These are phyloP conservation scores for Florisuga fusca DNA, from an alignment of 2,797 vertebrate genomes.

Conservation along the genomic window DNA sequence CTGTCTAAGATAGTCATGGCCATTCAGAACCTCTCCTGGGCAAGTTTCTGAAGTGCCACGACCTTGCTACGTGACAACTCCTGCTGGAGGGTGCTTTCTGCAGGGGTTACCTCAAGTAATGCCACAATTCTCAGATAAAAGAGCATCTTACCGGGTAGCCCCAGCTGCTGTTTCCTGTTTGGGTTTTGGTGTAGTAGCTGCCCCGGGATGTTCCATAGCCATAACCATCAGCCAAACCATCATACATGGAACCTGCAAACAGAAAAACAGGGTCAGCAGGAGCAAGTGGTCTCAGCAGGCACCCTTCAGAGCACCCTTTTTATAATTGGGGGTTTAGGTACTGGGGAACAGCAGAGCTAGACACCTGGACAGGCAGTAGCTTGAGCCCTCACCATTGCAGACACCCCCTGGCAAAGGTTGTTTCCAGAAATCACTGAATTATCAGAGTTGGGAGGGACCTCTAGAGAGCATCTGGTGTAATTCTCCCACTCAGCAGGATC, in stretches of 20 bases:
- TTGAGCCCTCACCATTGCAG: not conserved
- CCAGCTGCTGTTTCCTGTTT: conserved; percentile 77
- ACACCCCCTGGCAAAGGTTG: not conserved
- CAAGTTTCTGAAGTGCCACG: not conserved
- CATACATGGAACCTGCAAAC: conserved; percentile 79
- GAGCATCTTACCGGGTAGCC: conserved; percentile 79
- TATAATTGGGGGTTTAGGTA: not conserved
- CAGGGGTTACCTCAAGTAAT: not conserved
- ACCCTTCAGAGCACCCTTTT: not conserved
- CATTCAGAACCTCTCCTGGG: accelerated
- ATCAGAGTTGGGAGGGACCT: too few species aligned
- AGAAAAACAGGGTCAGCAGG: conserved; percentile 22
- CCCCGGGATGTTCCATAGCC: conserved; percentile 77
- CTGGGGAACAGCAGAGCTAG: not conserved
- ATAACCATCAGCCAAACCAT: conserved; percentile 78
- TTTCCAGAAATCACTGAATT: not conserved
- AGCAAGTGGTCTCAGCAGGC: not conserved
- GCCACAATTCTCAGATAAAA: not conserved
- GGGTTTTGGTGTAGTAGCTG: conserved; percentile 81
- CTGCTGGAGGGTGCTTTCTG: not conserved
- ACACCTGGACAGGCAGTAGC: not conserved
- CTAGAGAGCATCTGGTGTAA: too few species aligned
- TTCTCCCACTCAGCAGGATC: too few species aligned
- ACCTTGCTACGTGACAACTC: not conserved
- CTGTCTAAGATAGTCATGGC: not conserved